Conservation (phyloP, 2,888 invertebrate genomes). For the Mesorhabditis spiculigera region DNA sequence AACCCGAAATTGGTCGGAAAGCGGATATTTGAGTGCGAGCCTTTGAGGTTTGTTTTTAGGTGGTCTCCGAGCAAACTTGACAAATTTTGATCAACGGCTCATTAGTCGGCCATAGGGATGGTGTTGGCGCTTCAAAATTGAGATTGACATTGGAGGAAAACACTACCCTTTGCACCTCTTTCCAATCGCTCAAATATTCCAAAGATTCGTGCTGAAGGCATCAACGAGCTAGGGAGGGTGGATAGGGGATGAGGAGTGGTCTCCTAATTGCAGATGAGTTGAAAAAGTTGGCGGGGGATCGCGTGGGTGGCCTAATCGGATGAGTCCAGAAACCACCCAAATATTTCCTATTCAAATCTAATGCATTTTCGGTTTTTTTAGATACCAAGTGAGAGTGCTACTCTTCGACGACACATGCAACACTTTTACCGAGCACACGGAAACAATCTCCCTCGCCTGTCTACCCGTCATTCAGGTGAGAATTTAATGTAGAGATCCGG, state of each 20-base stretch:
- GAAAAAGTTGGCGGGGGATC: too few relatives aligned
- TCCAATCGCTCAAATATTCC: not conserved
- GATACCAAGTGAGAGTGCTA: slow-evolving; percentile 43
- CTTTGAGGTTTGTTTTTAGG: slow-evolving; percentile 45
- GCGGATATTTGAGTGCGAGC: slow-evolving; percentile 56
- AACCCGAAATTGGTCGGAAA: slow-evolving; percentile 50
- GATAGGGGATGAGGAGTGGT: too few relatives aligned
- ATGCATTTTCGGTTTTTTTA: not conserved
- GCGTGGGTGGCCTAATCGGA: too few relatives aligned
- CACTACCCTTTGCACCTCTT: slow-evolving; percentile 11
- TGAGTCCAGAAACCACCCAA: not conserved
- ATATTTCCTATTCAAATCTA: not conserved
- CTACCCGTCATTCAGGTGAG: slow-evolving; percentile 56
- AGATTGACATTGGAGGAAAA: not conserved
- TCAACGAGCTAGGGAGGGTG: too few relatives aligned
- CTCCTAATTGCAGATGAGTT: too few relatives aligned
- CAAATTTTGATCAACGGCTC: too few relatives aligned
- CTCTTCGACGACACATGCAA: slow-evolving; percentile 54
- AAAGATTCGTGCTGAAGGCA: not conserved
- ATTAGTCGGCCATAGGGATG: too few relatives aligned
- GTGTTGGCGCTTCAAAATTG: not conserved
- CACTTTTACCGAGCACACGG: slow-evolving; percentile 49
- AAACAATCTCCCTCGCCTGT: slow-evolving; percentile 52
- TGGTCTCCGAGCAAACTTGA: too few relatives aligned
- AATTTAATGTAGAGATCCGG: slow-evolving; percentile 12